Base-by-base conservation (phyloP, 1,140 invertebrate species). In the Centruroides vittatus region DNA sequence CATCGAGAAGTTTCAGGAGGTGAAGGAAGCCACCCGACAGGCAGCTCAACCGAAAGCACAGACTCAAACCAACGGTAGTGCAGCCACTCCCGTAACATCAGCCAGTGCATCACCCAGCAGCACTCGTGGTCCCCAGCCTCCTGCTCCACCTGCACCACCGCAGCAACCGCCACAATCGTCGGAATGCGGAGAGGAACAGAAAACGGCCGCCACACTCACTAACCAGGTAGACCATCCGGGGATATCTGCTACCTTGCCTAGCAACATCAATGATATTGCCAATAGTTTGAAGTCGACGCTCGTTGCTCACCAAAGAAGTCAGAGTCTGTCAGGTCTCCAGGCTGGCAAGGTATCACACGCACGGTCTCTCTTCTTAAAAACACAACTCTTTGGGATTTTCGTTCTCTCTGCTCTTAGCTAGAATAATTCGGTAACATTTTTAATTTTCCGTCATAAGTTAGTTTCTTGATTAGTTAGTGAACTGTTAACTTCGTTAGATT, bases 1-100 rank as follows among this genome's bases (percentile, higher is more conserved):
- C 76, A 94, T 97, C 68, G 93, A 98, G 74, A 97, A 98, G 73
- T 98, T 98, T 75, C 91, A 95, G 79, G 93, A 98, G 77, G 90
- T 98, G 13, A 97, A 97, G 75, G 93, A 97, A 76, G 88, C 90
- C 36, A 93, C 89, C 6, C 67, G 76, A 48, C 66, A 65, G 47
- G 65, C 59, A 48, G 67, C 60, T 35, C 67, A 66, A 58, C 65
- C 63, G 63, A 68, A 67, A 65, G 55, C 62, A 59, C 60, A 68
- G 56, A 61, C 62, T 35, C 57, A 61, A 46, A 60, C 58, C 10
- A 69, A 70, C 50, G 61, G 61, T 81, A 84, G 69, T 81, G 82
- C 82, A 36, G 80, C 79, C 10, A 59, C 53, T 46, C 61, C 50
- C 9, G 61, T 61, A 47, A 61, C 55, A 52, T 69, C 55, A 51